These are phyloP conservation scores for Perognathus longimembris DNA, from an alignment of 2,113 vertebrate species.

Conservation along the genomic window DNA sequence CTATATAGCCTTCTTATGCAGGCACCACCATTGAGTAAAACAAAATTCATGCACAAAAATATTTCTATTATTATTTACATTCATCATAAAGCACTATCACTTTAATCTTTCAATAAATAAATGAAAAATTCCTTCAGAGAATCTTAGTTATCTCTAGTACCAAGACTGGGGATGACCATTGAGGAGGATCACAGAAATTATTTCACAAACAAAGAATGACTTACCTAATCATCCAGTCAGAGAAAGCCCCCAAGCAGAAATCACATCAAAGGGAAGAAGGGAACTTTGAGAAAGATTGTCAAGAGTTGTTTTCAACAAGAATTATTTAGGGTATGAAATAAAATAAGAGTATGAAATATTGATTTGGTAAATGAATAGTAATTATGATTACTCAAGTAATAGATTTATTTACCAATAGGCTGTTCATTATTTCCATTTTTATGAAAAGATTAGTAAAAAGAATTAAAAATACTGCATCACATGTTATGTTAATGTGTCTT, in stretches of 20 bases:
- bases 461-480: not conserved
- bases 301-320: constrained; percentile 23
- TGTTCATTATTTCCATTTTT: constrained; percentile 20
- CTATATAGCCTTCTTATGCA: not conserved
- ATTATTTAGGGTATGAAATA: not conserved
- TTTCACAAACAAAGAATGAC: not conserved
- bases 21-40: not conserved
- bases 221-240: not conserved
- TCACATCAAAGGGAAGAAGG: not conserved
- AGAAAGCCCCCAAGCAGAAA: not conserved
- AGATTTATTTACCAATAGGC: not conserved
- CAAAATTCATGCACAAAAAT: not conserved
- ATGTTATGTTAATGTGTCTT: not conserved
- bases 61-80: not conserved
- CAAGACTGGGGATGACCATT: not conserved
- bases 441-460: not conserved
- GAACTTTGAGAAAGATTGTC: not conserved
- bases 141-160: not conserved
- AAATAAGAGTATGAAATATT: constrained; percentile 38
- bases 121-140: not conserved
- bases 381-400: not conserved
- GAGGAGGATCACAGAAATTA: not conserved
- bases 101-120: not conserved
- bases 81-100: not conserved
- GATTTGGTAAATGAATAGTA: not conserved